Percentiles rank a stretch among this genome's conserved stretches.
Evolutionary conservation across 2,888 invertebrate species (phyloP).

Genomic region (Mythimna lalbum): DNA sequence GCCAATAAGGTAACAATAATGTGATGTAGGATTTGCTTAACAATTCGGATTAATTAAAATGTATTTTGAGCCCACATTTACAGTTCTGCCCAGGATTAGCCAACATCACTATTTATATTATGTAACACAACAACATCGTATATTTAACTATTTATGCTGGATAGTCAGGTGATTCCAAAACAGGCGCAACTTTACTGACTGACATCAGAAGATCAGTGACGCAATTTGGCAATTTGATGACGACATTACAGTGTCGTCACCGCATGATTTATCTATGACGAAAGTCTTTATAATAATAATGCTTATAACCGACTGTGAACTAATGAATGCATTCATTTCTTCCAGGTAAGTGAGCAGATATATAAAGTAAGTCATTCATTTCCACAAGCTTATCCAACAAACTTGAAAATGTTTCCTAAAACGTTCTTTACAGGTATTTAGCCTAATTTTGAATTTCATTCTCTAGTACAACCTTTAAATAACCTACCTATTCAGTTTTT

Average conservation of each 20-base stretch:
- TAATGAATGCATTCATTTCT: not conserved
- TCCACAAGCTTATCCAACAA: conserved; percentile 32
- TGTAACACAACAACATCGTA: too few relatives aligned
- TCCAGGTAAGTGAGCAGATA: conserved; percentile 7
- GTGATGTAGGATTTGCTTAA: conserved; percentile 46
- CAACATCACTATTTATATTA: too few relatives aligned
- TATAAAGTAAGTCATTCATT: conserved; percentile 8
- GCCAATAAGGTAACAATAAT: conserved; percentile 54
- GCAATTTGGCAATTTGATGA: conserved; percentile 56
- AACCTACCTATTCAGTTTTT: conserved; percentile 40
- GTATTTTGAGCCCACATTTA: conserved; percentile 49
- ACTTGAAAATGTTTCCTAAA: conserved; percentile 16
- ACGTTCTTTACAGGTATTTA: conserved; percentile 48
- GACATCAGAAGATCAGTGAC: conserved; percentile 46
- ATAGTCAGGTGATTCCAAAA: conserved; percentile 55
- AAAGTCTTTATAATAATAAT: conserved; percentile 27
- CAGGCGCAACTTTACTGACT: conserved; percentile 43
- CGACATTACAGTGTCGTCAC: conserved; percentile 31
- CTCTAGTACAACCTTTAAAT: conserved; percentile 53
- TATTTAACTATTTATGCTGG: conserved; percentile 52
- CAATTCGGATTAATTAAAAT: conserved; percentile 12
- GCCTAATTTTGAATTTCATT: conserved; percentile 57
- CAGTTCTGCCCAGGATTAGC: conserved; percentile 19
- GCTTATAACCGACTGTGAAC: conserved; percentile 58
- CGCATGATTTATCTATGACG: conserved; percentile 24